Evolutionary conservation across 92 coral and sea anemone genomes (phyloP), one percentile per base, ranked within the genome.

Genomic region (Muricea muricata): DNA sequence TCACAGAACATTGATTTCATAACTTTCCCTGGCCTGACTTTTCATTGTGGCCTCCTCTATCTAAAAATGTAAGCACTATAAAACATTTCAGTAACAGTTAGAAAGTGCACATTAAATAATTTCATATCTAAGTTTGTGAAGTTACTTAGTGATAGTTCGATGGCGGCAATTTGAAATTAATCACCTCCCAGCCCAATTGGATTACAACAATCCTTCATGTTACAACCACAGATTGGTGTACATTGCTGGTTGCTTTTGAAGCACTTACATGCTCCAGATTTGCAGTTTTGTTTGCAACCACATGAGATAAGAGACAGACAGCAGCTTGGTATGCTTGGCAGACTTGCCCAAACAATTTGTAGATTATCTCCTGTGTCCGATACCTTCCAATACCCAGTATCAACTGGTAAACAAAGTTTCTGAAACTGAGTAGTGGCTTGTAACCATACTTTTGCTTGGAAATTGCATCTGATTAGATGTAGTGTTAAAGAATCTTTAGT

Each of bases 201-300:
- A 25, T 46, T 74, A 9, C 14, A 24, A 74, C 80, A 74, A 7
- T 47, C 80, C 26, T 24, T 46, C 14, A 55, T 65, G 14, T 74
- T 24, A 32, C 80, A 74, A 18, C 1, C 14, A 74, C 80, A 74
- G 10, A 74, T 21, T 7, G 80, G 60, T 7, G 80, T 74, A 47
- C 80, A 74, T 7, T 25, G 80, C 61, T 74, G 61, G 2, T 47
- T 3, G 41, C 20, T 74, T 46, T 46, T 74, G 65, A 29, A 74
- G 80, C 80, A 74, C 28, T 74, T 74, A 32, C 80, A 74, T 24
- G 80, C 61, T 20, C 37, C 80, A 30, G 61, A 7, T 20, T 46
- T 20, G 35, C 80, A 74, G 25, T 74, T 54, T 76, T 12, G 52
- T 13, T 18, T 52, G 46, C 67, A 50, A 14, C 66, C 81, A 34